Conservation (phyloP, 2,797 vertebrate genomes). For the Mastacembelus armatus region DNA sequence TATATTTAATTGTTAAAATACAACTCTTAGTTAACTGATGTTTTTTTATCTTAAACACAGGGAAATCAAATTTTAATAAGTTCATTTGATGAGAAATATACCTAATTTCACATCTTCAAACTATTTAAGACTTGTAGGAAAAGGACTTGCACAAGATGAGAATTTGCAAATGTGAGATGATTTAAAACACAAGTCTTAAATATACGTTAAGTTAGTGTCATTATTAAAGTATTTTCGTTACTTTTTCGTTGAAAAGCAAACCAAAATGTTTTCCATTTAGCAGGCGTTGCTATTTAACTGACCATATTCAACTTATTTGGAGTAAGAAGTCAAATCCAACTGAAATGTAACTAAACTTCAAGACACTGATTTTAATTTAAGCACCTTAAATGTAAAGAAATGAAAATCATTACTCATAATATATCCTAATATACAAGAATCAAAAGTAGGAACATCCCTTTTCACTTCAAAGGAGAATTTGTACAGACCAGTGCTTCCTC, state of each 20-base stretch:
- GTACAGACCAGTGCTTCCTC: conserved; percentile 31
- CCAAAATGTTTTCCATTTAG: conserved; percentile 4
- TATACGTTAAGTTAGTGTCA: conserved; percentile 9
- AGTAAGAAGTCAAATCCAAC: conserved; percentile 11
- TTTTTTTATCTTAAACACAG: conserved; percentile 32
- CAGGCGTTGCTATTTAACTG: conserved; percentile 1
- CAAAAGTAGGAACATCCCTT: conserved; percentile 40
- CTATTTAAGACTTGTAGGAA: conserved; percentile 44
- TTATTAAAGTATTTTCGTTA: conserved; percentile 21
- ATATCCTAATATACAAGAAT: conserved; percentile 5
- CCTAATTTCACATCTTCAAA: conserved; percentile 36
- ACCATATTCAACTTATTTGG: conserved; percentile 29
- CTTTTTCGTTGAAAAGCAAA: conserved; percentile 24
- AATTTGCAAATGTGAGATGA: conserved; percentile 15
- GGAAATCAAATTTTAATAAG: conserved; percentile 34
- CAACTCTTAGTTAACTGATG: conserved; percentile 44
- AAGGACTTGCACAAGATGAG: conserved; percentile 36
- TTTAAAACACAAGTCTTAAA: background rate
- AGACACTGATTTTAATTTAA: background rate
- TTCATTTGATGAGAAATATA: conserved; percentile 39
- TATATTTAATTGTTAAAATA: conserved; percentile 78
- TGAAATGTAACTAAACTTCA: conserved; percentile 18
- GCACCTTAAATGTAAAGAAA: conserved; percentile 25
- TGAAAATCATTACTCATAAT: conserved; percentile 35
- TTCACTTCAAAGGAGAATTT: conserved; percentile 24